phyloP scores from a whole-genome alignment of 1,140 invertebrate genomes.

The Aphaenogaster floridana region DNA sequence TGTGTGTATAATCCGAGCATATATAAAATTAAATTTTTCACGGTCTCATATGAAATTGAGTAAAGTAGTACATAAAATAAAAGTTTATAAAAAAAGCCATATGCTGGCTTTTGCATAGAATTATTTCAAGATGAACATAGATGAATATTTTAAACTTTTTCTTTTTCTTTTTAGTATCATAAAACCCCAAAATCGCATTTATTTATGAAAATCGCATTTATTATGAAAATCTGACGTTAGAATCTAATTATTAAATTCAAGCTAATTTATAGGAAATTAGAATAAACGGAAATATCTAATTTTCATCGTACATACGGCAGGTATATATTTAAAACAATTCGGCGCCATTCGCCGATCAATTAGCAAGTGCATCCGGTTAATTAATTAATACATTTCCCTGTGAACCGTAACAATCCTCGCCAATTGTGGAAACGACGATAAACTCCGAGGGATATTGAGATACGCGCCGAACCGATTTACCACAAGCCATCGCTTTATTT shows the following conservation, averaged over 20 bases:
- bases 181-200: background rate
- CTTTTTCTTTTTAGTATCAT: background rate
- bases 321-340: constrained; percentile 8
- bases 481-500: constrained; percentile 49
- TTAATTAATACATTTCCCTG: constrained; percentile 48
- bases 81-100: background rate
- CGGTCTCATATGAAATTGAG: background rate
- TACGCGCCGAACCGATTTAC: constrained; percentile 50
- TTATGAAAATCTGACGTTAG: background rate
- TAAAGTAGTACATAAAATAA: background rate
- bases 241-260: background rate
- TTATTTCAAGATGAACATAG: background rate
- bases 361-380: constrained; percentile 28
- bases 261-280: background rate
- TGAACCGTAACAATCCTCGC: constrained; percentile 38
- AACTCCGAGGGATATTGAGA: constrained; percentile 35
- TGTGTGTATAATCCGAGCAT: background rate
- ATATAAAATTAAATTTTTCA: background rate
- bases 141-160: background rate
- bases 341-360: constrained; percentile 22
- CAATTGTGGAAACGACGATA: constrained; percentile 48
- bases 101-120: background rate
- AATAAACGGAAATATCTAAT: background rate
- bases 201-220: background rate
- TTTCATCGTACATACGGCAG: background rate